Evolutionary conservation across 92 coral and sea anemone species (phyloP), one percentile per base, ranked within the genome.

Genomic region (Scolanthus callimorphus): DNA sequence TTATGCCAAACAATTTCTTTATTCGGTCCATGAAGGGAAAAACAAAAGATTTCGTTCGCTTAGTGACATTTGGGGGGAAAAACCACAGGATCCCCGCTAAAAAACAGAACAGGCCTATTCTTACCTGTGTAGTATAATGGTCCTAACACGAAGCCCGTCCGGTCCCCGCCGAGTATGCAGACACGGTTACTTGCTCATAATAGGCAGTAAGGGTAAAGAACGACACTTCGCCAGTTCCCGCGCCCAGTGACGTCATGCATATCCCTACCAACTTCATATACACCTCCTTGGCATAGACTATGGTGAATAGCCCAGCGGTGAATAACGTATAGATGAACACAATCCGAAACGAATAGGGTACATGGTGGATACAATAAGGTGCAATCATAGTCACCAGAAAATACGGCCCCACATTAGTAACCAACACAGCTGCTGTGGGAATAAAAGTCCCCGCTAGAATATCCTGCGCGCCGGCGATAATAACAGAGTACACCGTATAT

Each of bases 401-500:
- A 54, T 83, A 83, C 12, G 96, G 96, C 38, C 90, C 96, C 29
- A 87, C 90, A 62, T 83, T 83, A 15, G 90, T 83, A 19, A 87
- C 96, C 63, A 87, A 59, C 13, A 87, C 96, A 15, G 96, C 96
- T 4, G 96, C 96, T 2, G 96, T 87, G 2, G 96, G 96, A 23
- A 87, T 83, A 46, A 83, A 78, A 0, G 90, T 78, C 4, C 96
- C 96, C 15, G 90, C 86, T 43, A 87, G 55, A 44, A 87, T 87
- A 57, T 87, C 96, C 59, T 87, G 90, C 4, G 96, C 96, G 1
- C 95, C 95, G 43, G 95, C 71, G 49, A 87, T 87, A 44, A 87
- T 87, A 13, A 87, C 89, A 3, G 95, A 87, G 50, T 83, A 87
- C 17, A 87, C 95, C 3, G 90, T 87, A 60, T 87, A 87, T 47